These are phyloP conservation scores for Micromys minutus DNA, from an alignment of 2,113 vertebrate species.

Conservation along the genomic window DNA sequence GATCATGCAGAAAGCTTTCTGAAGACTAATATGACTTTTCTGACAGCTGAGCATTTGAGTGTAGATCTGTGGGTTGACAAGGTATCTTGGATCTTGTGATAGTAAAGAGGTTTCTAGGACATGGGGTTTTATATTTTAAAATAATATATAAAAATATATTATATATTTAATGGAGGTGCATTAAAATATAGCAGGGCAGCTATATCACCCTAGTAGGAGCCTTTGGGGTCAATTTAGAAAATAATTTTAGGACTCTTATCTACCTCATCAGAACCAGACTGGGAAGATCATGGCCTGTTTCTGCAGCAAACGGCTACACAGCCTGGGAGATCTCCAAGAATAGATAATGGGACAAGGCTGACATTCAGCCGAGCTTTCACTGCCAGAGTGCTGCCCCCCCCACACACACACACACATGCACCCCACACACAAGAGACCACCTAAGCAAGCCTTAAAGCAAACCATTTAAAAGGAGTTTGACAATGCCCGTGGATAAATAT, in stretches of 20 bases:
- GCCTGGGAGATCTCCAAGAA: background rate
- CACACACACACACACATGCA: too few relatives aligned
- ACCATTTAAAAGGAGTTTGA: background rate
- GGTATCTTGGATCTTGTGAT: background rate
- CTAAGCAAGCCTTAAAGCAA: background rate
- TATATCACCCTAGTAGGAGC: background rate
- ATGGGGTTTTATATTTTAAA: slow-evolving; percentile 27
- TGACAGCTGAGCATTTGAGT: background rate
- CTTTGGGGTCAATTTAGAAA: slow-evolving; percentile 15
- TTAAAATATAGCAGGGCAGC: background rate
- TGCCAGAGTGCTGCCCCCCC: background rate
- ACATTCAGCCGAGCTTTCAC: background rate
- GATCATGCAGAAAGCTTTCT: background rate
- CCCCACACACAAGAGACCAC: background rate
- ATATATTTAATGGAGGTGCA: background rate
- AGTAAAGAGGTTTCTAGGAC: background rate
- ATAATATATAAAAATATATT: too few relatives aligned
- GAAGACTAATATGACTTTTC: too few relatives aligned
- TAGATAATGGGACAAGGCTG: background rate
- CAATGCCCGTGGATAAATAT: background rate
- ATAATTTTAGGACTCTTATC: background rate
- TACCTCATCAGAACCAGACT: background rate
- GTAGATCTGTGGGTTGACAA: background rate
- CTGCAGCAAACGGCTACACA: background rate
- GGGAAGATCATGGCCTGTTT: background rate